Evolutionary conservation across 2,113 vertebrate species (phyloP).

Genomic region (Ursus arctos): DNA sequence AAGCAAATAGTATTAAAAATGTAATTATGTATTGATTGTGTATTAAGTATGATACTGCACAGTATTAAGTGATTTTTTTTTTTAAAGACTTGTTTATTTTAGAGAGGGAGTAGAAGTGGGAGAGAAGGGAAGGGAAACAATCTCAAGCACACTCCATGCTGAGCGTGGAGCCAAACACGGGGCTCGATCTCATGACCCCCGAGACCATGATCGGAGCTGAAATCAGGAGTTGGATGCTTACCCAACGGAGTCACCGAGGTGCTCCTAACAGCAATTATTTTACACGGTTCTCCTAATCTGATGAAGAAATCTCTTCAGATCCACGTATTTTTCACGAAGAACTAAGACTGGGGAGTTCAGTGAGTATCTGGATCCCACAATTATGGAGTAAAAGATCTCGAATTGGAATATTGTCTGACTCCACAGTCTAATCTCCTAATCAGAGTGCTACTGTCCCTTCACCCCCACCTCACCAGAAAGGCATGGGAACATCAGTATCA

Average conservation of each 20-base stretch:
- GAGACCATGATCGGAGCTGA: too few species aligned
- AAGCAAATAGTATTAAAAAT: neutral
- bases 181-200: too few species aligned
- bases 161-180: too few species aligned
- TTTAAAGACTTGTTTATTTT: too few species aligned
- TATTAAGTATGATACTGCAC: neutral
- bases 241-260: too few species aligned
- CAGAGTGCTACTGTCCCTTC: accelerated
- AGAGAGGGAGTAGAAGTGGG: too few species aligned
- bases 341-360: neutral
- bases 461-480: neutral
- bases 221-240: too few species aligned
- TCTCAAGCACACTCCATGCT: too few species aligned
- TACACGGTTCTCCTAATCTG: neutral
- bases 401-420: neutral
- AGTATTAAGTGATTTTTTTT: neutral
- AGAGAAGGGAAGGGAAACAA: too few species aligned
- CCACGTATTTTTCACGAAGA: neutral
- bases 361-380: neutral
- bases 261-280: neutral
- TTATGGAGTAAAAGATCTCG: neutral
- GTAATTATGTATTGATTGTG: neutral
- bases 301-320: neutral
- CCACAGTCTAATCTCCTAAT: neutral
- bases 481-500: neutral